Percentiles rank a stretch among this genome's conserved stretches.
Conservation (phyloP, 2,888 invertebrate genomes). For the Nebria salina region DNA sequence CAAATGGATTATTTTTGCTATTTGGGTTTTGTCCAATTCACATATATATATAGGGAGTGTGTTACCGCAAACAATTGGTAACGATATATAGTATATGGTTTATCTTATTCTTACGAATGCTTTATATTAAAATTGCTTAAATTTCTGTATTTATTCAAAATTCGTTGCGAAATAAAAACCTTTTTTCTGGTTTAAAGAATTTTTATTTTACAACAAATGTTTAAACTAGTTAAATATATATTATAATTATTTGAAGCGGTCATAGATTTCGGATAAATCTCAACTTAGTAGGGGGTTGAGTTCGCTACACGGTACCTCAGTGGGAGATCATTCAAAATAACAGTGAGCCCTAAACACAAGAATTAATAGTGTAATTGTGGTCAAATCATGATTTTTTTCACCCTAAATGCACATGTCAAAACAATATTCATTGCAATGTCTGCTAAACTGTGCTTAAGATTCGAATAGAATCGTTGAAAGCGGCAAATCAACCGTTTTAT, state of each 20-base stretch:
- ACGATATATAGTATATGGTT: too few relatives aligned
- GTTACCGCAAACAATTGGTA: too few relatives aligned
- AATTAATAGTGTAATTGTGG: background rate
- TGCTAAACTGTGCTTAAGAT: constrained; percentile 17
- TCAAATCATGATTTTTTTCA: background rate
- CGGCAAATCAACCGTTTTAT: constrained; percentile 29
- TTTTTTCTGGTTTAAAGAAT: too few relatives aligned
- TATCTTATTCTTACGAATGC: too few relatives aligned
- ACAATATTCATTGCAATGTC: constrained; percentile 15
- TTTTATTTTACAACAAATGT: too few relatives aligned
- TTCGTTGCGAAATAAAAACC: too few relatives aligned
- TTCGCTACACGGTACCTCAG: background rate
- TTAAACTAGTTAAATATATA: too few relatives aligned
- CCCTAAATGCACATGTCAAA: background rate
- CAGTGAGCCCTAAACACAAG: background rate
- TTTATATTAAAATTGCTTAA: too few relatives aligned
- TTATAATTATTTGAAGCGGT: background rate
- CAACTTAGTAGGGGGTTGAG: background rate
- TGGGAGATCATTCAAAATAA: background rate
- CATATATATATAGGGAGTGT: too few relatives aligned
- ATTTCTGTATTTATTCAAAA: too few relatives aligned
- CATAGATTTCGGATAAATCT: background rate
- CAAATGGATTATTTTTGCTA: constrained; percentile 18
- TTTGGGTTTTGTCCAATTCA: background rate
- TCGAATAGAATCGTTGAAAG: constrained; percentile 9